Evolutionary conservation across 2,888 invertebrate species (phyloP).

Genomic region (Horisme vitalbata): DNA sequence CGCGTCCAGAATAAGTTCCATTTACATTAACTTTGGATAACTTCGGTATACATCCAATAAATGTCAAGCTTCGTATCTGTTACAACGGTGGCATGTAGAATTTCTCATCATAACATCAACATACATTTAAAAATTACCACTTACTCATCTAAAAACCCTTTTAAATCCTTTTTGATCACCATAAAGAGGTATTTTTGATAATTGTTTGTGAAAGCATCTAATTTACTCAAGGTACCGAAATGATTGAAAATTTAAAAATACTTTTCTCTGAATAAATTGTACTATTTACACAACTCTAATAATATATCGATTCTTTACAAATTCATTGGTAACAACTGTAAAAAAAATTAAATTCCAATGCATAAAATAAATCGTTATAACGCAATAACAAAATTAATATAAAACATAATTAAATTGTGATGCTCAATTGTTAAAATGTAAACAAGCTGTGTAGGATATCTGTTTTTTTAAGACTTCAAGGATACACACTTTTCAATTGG

Average conservation of each 20-base stretch:
- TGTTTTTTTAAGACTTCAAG: too few species aligned
- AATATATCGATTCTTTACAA: slow-evolving; percentile 48
- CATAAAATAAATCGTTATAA: slow-evolving; percentile 53
- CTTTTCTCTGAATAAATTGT: slow-evolving; percentile 54
- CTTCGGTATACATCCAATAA: slow-evolving; percentile 53
- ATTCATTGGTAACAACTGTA: slow-evolving; percentile 66
- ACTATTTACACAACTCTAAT: slow-evolving; percentile 69
- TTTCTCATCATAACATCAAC: slow-evolving; percentile 74
- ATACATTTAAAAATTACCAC: slow-evolving; percentile 73
- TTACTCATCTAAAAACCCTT: slow-evolving; percentile 72
- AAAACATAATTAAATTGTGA: slow-evolving; percentile 50
- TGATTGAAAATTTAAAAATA: slow-evolving; percentile 40
- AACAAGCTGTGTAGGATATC: slow-evolving; percentile 18
- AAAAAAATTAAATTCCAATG: slow-evolving; percentile 45
- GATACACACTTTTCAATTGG: too few species aligned
- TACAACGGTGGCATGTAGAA: slow-evolving; percentile 65
- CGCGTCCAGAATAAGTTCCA: background rate
- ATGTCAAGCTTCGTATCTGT: slow-evolving; percentile 9
- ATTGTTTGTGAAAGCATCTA: slow-evolving; percentile 59
- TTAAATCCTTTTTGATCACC: slow-evolving; percentile 75
- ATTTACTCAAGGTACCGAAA: slow-evolving; percentile 54
- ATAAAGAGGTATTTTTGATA: slow-evolving; percentile 79
- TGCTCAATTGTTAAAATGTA: slow-evolving; percentile 35
- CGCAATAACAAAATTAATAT: slow-evolving; percentile 55
- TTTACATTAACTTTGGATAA: slow-evolving; percentile 57